Evolutionary conservation across 2,888 invertebrate genomes (phyloP), one percentile per base, ranked within the genome.

Genomic region (Minunthozetes semirufus): DNA sequence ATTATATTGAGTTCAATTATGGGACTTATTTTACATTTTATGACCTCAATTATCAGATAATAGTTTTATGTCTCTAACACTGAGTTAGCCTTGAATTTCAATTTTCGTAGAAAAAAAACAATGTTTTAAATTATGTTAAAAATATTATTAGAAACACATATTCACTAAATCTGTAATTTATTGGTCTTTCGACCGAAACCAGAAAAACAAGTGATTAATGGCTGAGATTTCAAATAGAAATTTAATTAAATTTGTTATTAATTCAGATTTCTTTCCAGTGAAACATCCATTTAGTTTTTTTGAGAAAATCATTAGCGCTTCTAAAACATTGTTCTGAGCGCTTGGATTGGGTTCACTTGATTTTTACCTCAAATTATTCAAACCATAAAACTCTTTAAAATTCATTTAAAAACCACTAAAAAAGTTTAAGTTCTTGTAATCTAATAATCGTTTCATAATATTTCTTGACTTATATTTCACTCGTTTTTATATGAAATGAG

Each of bases 11-110:
- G n/a, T n/a, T n/a, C n/a, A 8, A 70, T 46, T 42, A 46, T 70
- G 48, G 66, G 15, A 46, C n/a, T 15, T 27, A 70, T 38, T 70
- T 70, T 46, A 27, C 46, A 46, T 48, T 48, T 70, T 70, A 48
- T 70, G 48, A 48, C 70, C 70, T 70, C 46, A 70, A 70, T 70
- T 70, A 11, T 13, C 2, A 33, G 33, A 46, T 73, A 27, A 42
- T 38, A 19, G 25, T 29, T 61, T 72, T 27, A 19, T 25, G 38
- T 68, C 29, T 56, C 27, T 17, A 38, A 42, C 11, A 42, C 11
- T 19, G n/a, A 6, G 53, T 5, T 38, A 33, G n/a, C 46, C 70
- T 70, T 70, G 46, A 70, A 70, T 27, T 70, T 70, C 22, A 25
- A 48, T 15, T 48, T 70, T 70, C 27, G 33, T 15, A 5, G 3